Base-by-base conservation (phyloP, 1,140 invertebrate species). In the Drosophila rhopaloa region DNA sequence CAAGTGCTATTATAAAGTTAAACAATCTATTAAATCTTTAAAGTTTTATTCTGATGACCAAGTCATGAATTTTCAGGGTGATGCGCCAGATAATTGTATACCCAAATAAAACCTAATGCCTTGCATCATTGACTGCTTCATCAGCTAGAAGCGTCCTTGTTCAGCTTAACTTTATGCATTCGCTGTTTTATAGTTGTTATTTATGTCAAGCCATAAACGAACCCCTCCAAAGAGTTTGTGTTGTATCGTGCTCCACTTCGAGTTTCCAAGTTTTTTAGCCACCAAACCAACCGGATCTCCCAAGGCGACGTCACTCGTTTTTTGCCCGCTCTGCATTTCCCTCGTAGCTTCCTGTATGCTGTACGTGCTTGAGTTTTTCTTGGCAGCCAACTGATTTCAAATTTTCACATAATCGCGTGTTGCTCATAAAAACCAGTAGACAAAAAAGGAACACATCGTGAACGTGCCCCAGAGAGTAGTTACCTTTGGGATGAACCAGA, bases 351-450 rank as follows among this genome's bases (percentile, higher is more conserved):
- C 53, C 68, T 66, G 68, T 51, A 35, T 16, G 27, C 11, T 7
- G 70, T 74, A 74, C 57, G 72, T 75, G 68, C 43, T 48, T 63
- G 51, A 47, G 24, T 24, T 24, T 32, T 48, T 48, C 60, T 40
- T 72, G 37, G 58, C 51, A 41, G 53, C 58, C 58, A 53, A 66
- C 71, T 55, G 47, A 65, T 76, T 65, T 76, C 60, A 27, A 75
- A 66, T 76, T 76, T 57, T 50, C 59, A 58, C 59, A 76, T 57
- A 76, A 76, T 75, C 70, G 53, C 51, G 44, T 65, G 55, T 50
- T 24, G 6, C 58, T 10, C 70, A 50, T 46, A 27, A 57, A 57
- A 56, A 43, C 1, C n/a, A 24, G 32, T 9, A 47, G 24, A 40
- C 27, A 11, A 53, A 37, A 38, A 16, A 50, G 47, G 10, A 35